Evolutionary conservation across 2,797 vertebrate species (phyloP).

Genomic region (Harpagifer antarcticus): DNA sequence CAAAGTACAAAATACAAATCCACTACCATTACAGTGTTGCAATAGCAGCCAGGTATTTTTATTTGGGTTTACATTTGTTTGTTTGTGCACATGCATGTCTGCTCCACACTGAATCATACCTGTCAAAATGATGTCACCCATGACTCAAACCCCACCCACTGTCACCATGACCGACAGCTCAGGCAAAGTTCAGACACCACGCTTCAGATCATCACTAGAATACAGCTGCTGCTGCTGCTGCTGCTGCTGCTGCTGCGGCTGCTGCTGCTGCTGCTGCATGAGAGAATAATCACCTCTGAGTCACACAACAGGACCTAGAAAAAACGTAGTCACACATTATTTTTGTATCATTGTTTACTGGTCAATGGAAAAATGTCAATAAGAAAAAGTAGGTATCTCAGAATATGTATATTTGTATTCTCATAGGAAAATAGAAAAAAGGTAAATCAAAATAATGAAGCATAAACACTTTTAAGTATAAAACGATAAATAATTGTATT

Average conservation of each 20-base stretch:
- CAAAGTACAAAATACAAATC: no score
- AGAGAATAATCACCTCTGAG: slow-evolving; percentile 58
- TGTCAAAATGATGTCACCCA: slow-evolving; percentile 65
- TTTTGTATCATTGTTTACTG: slow-evolving; percentile 39
- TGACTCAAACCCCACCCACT: slow-evolving; percentile 82
- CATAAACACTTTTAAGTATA: no score
- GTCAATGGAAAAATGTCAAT: slow-evolving; percentile 18
- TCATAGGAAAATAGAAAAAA: background rate
- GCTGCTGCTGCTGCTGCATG: slow-evolving; percentile 16
- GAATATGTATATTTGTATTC: background rate
- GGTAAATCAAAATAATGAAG: background rate
- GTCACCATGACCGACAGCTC: slow-evolving; percentile 69
- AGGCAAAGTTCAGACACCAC: slow-evolving; percentile 71
- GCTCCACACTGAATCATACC: slow-evolving; percentile 76
- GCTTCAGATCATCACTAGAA: slow-evolving; percentile 58
- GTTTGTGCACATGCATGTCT: slow-evolving; percentile 34
- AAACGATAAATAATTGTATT: no score
- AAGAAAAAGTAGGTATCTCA: background rate
- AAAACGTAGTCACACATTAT: slow-evolving; percentile 45
- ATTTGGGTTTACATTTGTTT: background rate
- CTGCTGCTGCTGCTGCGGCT: background rate
- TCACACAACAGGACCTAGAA: slow-evolving; percentile 52
- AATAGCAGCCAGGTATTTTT: no score
- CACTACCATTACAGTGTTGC: no score
- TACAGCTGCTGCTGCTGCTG: slow-evolving; percentile 59